These are phyloP conservation scores for Melikaiella ostensackeni DNA, from an alignment of 2,888 invertebrate genomes.

Conservation along the genomic window DNA sequence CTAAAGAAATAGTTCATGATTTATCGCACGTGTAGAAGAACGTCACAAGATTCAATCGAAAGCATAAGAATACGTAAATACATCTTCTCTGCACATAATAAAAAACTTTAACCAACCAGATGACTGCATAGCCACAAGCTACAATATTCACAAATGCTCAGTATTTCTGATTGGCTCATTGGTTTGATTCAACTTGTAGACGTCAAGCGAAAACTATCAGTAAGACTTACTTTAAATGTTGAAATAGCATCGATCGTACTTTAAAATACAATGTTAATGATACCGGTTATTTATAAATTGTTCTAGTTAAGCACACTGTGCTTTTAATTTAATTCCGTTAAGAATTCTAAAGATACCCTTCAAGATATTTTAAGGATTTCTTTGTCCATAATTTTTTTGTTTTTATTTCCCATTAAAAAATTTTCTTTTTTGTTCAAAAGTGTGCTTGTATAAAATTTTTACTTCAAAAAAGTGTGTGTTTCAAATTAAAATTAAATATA, in stretches of 20 bases:
- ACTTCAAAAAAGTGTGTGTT: too few relatives aligned
- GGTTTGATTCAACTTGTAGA: conserved; percentile 16
- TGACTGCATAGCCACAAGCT: neutral
- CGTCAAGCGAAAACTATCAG: conserved; percentile 14
- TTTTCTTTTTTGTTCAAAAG: neutral
- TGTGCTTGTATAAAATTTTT: too few relatives aligned
- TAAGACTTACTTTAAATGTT: conserved; percentile 11
- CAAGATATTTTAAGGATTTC: neutral
- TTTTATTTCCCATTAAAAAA: neutral
- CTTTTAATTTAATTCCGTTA: neutral
- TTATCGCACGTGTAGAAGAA: neutral
- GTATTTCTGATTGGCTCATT: neutral
- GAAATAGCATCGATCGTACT: conserved; percentile 1
- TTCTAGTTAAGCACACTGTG: neutral
- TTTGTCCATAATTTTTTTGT: neutral
- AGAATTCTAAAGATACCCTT: neutral
- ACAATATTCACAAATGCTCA: neutral
- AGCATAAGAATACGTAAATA: neutral
- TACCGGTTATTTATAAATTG: conserved; percentile 31
- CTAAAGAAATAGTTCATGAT: neutral
- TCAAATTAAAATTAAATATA: too few relatives aligned
- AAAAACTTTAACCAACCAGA: neutral
- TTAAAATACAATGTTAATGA: conserved; percentile 18
- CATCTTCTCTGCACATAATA: neutral
- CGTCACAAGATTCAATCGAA: neutral